phyloP scores from a whole-genome alignment of 1,140 invertebrate species.

The Eupristina koningsbergeri region DNA sequence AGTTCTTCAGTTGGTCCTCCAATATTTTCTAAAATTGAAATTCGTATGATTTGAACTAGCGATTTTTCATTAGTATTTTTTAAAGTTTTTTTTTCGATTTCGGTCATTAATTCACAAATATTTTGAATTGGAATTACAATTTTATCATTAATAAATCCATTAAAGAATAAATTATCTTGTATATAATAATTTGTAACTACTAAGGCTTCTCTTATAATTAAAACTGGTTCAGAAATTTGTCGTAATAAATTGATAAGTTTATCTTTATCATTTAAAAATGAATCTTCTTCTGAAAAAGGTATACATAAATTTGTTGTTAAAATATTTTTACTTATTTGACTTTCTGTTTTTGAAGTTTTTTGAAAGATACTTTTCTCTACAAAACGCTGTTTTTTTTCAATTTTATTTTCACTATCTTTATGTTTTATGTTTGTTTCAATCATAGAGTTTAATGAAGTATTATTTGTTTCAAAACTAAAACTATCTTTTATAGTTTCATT shows the following conservation, averaged over 20 bases:
- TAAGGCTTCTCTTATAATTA: conserved; percentile 59
- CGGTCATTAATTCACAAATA: conserved; percentile 63
- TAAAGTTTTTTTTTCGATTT: conserved; percentile 61
- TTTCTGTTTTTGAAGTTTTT: conserved; percentile 54
- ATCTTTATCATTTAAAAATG: conserved; percentile 57
- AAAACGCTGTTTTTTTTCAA: conserved; percentile 55
- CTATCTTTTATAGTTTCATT: conserved; percentile 55
- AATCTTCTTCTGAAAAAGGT: conserved; percentile 41
- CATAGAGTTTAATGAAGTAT: conserved; percentile 59
- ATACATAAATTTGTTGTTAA: conserved; percentile 24
- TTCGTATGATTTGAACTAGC: conserved; percentile 58
- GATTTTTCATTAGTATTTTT: conserved; percentile 61
- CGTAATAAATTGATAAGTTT: conserved; percentile 56
- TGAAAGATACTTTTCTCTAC: conserved; percentile 57
- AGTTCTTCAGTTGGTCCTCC: conserved; percentile 68
- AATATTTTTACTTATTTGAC: neutral
- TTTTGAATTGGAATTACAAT: conserved; percentile 62
- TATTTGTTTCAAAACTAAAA: conserved; percentile 54
- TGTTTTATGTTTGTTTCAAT: conserved; percentile 54
- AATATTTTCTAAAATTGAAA: conserved; percentile 65
- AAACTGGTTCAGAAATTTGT: conserved; percentile 58
- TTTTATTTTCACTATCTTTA: conserved; percentile 44
- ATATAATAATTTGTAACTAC: conserved; percentile 60
- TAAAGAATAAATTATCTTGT: conserved; percentile 54
- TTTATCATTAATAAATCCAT: conserved; percentile 57